Evolutionary conservation across 2,888 invertebrate genomes (phyloP).

Genomic region (Athalia cordata): DNA sequence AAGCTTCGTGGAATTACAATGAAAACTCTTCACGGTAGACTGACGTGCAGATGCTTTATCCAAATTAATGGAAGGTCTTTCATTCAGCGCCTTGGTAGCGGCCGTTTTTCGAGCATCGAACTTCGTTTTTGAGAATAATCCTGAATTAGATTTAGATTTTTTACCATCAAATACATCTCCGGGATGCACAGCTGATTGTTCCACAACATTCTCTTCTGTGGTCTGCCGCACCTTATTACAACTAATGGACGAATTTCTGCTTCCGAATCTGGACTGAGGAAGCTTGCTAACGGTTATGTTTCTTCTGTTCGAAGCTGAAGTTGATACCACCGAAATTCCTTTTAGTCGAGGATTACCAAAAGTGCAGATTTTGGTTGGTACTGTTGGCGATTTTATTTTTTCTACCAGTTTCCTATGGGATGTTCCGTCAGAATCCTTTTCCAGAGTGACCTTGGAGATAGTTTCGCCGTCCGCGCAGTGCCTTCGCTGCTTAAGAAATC

Average conservation of each 20-base stretch:
- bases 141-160: neutral
- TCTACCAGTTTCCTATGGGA: conserved; percentile 4
- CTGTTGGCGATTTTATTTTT: neutral
- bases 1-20: conserved; percentile 1
- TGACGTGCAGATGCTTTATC: conserved; percentile 24
- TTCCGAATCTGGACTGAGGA: neutral
- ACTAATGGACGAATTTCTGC: neutral
- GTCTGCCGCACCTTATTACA: neutral
- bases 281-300: neutral
- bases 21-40: neutral
- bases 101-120: neutral
- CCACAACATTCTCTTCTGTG: neutral
- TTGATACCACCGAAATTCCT: neutral
- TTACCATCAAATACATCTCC: neutral
- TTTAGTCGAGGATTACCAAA: neutral
- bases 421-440: neutral
- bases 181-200: neutral
- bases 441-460: neutral
- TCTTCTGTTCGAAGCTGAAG: neutral
- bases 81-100: neutral
- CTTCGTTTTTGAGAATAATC: neutral
- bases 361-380: neutral
- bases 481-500: neutral
- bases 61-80: neutral
- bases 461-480: neutral